Evolutionary conservation across 2,113 vertebrate species (phyloP).

Genomic region (Origma solitaria): DNA sequence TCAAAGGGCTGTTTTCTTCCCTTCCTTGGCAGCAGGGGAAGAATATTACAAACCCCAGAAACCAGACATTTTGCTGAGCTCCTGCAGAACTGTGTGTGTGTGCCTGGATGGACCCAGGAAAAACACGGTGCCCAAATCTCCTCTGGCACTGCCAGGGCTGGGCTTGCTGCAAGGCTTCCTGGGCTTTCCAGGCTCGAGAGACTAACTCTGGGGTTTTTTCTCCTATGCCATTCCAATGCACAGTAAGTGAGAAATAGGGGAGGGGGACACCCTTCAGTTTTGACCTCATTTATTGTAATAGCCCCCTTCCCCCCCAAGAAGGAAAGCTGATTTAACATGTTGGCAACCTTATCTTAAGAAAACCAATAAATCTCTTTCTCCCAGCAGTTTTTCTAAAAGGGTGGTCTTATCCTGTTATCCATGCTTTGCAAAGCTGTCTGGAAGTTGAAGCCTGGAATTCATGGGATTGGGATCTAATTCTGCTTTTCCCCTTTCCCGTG

Average conservation of each 20-base stretch:
- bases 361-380: neutral
- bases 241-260: rapidly evolving
- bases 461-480: neutral
- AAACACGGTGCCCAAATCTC: rapidly evolving
- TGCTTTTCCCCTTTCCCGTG: neutral
- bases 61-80: neutral
- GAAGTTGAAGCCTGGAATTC: neutral
- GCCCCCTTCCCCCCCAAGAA: neutral
- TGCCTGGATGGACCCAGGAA: neutral
- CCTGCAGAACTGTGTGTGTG: neutral
- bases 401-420: neutral
- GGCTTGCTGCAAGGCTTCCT: neutral
- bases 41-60: slow-evolving; percentile 11
- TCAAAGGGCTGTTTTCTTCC: slow-evolving; percentile 28
- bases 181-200: neutral
- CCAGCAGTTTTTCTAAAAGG: neutral
- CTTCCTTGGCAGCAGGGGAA: neutral
- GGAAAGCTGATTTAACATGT: neutral
- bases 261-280: rapidly evolving
- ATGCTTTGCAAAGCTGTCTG: neutral
- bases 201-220: rapidly evolving
- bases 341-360: neutral
- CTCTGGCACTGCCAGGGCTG: neutral
- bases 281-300: neutral
- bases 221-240: neutral